Conservation (phyloP, 92 coral and sea anemone species). For the Zoanthus sociatus region DNA sequence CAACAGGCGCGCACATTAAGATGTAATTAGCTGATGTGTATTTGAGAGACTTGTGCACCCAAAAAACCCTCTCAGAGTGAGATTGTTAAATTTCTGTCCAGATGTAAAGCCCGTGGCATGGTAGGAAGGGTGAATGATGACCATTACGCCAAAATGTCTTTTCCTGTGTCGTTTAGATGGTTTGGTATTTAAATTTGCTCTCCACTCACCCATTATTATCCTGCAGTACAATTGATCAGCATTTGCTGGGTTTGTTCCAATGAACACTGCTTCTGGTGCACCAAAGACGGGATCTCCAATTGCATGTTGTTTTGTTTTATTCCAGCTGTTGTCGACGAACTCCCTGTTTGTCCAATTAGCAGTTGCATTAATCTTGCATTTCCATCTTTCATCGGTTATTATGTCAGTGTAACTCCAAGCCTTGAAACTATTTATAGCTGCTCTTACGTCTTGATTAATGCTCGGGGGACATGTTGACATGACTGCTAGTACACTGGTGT, state of each 20-base stretch:
- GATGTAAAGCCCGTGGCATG: too few species aligned
- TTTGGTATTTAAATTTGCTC: too few species aligned
- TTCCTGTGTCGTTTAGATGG: too few species aligned
- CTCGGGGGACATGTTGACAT: not conserved
- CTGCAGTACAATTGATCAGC: slow-evolving; percentile 4
- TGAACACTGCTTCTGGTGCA: slow-evolving; percentile 22
- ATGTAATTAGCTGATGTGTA: too few species aligned
- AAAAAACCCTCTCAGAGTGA: too few species aligned
- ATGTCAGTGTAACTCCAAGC: slow-evolving; percentile 15
- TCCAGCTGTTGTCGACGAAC: slow-evolving; percentile 4
- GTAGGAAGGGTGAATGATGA: too few species aligned
- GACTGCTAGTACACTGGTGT: not conserved
- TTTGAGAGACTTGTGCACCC: too few species aligned
- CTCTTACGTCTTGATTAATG: not conserved
- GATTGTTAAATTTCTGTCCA: too few species aligned
- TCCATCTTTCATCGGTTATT: slow-evolving; percentile 11
- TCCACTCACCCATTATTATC: not conserved
- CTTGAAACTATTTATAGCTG: not conserved
- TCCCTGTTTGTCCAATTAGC: not conserved
- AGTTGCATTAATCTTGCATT: not conserved
- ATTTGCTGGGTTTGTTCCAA: not conserved
- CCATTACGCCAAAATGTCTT: too few species aligned
- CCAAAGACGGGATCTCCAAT: slow-evolving; percentile 17
- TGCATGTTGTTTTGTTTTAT: not conserved
- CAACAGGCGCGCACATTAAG: too few species aligned